Evolutionary conservation across 2,113 vertebrate genomes (phyloP).

Genomic region (Cebus imitator): DNA sequence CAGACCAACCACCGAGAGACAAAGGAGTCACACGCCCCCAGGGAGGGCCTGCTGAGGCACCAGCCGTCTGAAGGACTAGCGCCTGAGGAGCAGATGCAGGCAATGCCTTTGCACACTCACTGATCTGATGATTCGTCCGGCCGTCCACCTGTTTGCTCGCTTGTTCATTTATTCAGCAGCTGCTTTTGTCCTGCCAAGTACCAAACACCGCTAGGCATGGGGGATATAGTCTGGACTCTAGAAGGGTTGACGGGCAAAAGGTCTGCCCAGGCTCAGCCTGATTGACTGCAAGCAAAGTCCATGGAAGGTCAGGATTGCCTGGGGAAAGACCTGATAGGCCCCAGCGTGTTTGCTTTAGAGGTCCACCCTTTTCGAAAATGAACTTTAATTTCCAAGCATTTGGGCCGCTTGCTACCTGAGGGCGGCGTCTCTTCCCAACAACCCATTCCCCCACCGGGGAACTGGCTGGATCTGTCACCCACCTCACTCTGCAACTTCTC

Average conservation of each 20-base stretch:
- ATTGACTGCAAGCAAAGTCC: not conserved
- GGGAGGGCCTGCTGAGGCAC: not conserved
- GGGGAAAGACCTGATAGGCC: not conserved
- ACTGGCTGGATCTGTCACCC: not conserved
- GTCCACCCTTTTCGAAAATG: not conserved
- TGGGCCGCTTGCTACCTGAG: not conserved
- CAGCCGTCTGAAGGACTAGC: not conserved
- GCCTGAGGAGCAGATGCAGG: accelerated
- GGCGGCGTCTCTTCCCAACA: not conserved
- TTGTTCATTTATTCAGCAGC: not conserved
- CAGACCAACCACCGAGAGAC: not conserved
- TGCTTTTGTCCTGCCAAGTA: not conserved
- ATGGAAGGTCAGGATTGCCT: not conserved
- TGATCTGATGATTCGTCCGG: too few species aligned
- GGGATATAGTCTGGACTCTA: not conserved
- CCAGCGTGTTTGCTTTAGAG: not conserved
- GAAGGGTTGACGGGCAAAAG: not conserved
- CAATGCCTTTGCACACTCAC: accelerated
- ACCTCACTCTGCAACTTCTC: not conserved
- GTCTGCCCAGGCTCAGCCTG: not conserved
- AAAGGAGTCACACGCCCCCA: not conserved
- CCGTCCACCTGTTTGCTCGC: not conserved
- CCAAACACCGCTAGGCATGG: too few species aligned
- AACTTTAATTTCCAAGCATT: not conserved
- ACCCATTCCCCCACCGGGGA: not conserved